These are phyloP conservation scores for Campylomormyrus tamandua DNA, from an alignment of 2,113 vertebrate species.

Conservation along the genomic window DNA sequence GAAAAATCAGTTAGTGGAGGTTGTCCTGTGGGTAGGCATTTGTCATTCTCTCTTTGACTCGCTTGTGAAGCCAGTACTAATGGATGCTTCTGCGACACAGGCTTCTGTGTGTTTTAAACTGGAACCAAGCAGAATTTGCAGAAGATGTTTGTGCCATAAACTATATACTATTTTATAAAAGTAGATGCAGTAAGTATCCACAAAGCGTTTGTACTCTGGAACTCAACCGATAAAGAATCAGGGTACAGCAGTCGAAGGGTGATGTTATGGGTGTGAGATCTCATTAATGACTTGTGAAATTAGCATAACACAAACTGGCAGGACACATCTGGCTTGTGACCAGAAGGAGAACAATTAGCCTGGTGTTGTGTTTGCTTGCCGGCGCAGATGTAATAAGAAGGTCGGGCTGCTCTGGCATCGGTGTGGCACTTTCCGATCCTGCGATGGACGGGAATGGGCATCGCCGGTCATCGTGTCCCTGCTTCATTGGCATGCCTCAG, in stretches of 20 bases:
- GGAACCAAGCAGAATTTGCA: not conserved
- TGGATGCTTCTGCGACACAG: not conserved
- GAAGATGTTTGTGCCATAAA: not conserved
- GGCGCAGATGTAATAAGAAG: not conserved
- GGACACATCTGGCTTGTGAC: slow-evolving; percentile 1
- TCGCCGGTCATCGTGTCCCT: too few relatives aligned
- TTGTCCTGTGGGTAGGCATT: slow-evolving; percentile 24
- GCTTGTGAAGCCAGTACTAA: not conserved
- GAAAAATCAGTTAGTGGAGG: not conserved
- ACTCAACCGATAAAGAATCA: not conserved
- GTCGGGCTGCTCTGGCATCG: not conserved
- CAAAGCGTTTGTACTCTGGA: not conserved
- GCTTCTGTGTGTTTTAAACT: not conserved
- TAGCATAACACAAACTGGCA: not conserved
- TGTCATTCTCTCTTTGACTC: not conserved
- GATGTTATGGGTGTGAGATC: not conserved
- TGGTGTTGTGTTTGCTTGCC: not conserved
- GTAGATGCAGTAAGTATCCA: not conserved
- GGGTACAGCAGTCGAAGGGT: not conserved
- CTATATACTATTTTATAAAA: not conserved
- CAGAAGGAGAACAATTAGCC: not conserved
- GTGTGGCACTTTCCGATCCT: not conserved
- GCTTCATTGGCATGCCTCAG: not conserved
- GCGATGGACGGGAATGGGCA: not conserved
- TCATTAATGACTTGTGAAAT: slow-evolving; percentile 4